A percentile compares a stretch with the other conserved stretches of the same genome.
Conservation (phyloP, 92 coral and sea anemone genomes). For the Umimayanthus kanabou region DNA sequence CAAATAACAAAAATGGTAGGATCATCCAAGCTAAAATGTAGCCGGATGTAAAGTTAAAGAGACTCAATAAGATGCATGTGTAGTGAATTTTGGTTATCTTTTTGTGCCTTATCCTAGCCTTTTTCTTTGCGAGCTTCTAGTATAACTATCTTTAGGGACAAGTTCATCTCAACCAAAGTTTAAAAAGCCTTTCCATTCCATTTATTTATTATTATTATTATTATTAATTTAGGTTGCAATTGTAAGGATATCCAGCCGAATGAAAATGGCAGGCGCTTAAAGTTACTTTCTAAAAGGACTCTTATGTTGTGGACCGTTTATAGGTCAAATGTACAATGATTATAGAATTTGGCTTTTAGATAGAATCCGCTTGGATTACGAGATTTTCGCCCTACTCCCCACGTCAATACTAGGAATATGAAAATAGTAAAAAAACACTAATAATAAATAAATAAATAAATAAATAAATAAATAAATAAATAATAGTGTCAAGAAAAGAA, state of each 20-base stretch:
- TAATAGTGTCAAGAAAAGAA: no score
- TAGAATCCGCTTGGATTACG: background rate
- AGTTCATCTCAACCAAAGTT: background rate
- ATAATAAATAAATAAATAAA: no score
- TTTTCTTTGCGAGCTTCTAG: background rate
- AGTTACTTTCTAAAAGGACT: no score
- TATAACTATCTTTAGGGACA: no score
- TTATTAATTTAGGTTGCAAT: background rate
- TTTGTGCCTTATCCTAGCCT: no score
- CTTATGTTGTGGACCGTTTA: background rate
- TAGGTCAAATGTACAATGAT: background rate
- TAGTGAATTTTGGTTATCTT: background rate
- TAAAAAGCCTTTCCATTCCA: no score
- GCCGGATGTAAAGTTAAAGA: background rate
- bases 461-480: no score
- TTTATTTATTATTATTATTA: no score
- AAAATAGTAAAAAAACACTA: no score
- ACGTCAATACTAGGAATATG: no score
- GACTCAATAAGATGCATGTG: background rate
- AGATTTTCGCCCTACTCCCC: background rate
- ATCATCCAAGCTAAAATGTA: no score
- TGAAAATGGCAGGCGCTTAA: background rate
- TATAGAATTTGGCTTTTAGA: background rate
- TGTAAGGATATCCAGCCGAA: background rate
- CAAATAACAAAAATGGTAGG: background rate